Evolutionary conservation across 2,797 vertebrate genomes (phyloP).

Genomic region (Momotus momota): DNA sequence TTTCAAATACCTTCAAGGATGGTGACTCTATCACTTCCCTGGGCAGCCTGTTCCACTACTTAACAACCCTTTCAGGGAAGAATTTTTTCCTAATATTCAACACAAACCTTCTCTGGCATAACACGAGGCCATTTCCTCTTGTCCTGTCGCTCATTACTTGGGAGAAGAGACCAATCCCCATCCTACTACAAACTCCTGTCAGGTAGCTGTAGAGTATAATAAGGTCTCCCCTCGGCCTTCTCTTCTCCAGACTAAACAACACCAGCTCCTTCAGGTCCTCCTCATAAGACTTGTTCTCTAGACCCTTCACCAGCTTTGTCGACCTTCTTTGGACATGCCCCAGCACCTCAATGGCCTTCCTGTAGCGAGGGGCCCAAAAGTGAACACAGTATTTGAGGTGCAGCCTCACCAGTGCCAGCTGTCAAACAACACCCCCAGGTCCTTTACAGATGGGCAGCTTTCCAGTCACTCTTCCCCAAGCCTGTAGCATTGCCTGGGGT

Average conservation of each 20-base stretch:
- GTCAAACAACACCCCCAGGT: background rate
- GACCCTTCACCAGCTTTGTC: background rate
- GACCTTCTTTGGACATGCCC: background rate
- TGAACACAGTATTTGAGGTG: background rate
- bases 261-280: background rate
- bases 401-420: background rate
- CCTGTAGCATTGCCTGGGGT: background rate
- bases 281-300: background rate
- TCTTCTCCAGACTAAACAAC: background rate
- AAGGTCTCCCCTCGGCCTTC: background rate
- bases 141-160: background rate
- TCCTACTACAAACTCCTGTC: background rate
- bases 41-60: background rate
- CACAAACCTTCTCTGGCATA: background rate
- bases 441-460: background rate
- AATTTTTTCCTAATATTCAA: background rate
- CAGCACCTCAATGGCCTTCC: background rate
- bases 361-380: background rate
- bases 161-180: background rate
- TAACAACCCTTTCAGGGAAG: background rate
- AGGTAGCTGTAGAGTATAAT: background rate
- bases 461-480: background rate
- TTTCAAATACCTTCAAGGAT: background rate
- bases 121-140: background rate
- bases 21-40: background rate